These are phyloP conservation scores for Fissipunctia ypsillon DNA, from an alignment of 2,888 invertebrate genomes.

Conservation along the genomic window DNA sequence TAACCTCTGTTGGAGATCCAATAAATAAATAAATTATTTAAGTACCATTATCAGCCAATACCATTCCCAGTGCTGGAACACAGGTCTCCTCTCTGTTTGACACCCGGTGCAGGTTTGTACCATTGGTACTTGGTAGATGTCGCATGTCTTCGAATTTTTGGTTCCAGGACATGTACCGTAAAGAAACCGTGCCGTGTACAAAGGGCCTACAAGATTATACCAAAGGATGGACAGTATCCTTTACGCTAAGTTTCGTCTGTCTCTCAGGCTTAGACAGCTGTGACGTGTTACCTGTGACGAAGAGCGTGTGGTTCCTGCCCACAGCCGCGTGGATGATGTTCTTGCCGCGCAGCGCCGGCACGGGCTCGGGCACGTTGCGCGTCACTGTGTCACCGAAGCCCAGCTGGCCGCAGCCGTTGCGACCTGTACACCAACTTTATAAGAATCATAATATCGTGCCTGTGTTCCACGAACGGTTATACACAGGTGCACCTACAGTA, in stretches of 20 bases:
- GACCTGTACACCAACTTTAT: constrained; percentile 81
- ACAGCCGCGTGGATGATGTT: constrained; percentile 96
- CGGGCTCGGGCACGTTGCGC: constrained; percentile 94
- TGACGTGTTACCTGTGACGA: constrained; percentile 92
- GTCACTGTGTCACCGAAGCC: constrained; percentile 95
- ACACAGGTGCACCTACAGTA: neutral
- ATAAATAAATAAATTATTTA: neutral
- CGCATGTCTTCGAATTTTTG: neutral
- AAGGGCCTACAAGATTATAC: too few species aligned
- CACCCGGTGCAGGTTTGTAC: neutral
- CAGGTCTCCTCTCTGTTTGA: neutral
- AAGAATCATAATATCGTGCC: neutral
- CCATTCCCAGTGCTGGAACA: neutral
- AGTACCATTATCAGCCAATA: neutral
- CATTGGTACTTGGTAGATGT: too few species aligned
- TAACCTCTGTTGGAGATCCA: neutral
- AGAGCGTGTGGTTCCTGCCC: constrained; percentile 96
- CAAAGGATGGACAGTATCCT: too few species aligned
- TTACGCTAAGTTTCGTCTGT: neutral
- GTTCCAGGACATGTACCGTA: too few species aligned
- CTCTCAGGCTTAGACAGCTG: too few species aligned
- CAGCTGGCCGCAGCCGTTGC: constrained; percentile 96
- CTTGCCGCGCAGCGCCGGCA: constrained; percentile 93
- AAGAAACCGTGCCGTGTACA: too few species aligned
- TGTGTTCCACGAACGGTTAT: too few species aligned